Evolutionary conservation across 2,113 vertebrate species (phyloP).

Genomic region (Carollia perspicillata): DNA sequence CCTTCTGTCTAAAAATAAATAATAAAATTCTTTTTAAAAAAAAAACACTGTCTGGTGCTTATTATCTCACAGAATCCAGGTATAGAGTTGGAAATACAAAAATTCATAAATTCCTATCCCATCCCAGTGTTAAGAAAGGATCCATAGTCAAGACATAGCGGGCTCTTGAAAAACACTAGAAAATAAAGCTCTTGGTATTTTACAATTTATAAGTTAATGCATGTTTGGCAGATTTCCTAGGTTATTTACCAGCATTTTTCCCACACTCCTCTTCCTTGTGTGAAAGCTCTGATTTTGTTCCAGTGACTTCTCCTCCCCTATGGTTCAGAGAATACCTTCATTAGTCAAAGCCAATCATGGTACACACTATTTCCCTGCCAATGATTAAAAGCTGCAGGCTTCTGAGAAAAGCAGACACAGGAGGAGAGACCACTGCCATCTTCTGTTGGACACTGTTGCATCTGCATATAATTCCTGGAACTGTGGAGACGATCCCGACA

Average conservation of each 20-base stretch:
- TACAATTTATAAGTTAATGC: background rate
- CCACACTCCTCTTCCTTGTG: background rate
- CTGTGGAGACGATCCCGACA: background rate
- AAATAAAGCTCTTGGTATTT: background rate
- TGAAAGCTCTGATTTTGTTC: background rate
- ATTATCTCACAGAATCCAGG: background rate
- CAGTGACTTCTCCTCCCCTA: background rate
- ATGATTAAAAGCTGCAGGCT: background rate
- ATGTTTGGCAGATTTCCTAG: background rate
- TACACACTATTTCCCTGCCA: background rate
- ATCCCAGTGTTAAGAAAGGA: background rate
- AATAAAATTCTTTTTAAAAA: no score
- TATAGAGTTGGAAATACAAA: background rate
- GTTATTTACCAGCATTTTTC: background rate
- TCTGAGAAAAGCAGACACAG: background rate
- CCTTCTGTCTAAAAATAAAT: no score
- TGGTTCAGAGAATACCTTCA: background rate
- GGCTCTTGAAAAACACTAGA: background rate
- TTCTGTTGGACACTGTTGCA: background rate
- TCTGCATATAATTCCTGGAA: background rate
- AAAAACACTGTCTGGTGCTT: no score
- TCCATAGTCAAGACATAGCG: background rate
- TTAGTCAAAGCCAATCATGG: background rate
- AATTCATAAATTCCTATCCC: background rate
- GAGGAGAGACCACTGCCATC: background rate